Percentiles rank a stretch among this genome's conserved stretches.
Evolutionary conservation across 2,888 invertebrate genomes (phyloP).

Genomic region (Cantharis flavilabris): DNA sequence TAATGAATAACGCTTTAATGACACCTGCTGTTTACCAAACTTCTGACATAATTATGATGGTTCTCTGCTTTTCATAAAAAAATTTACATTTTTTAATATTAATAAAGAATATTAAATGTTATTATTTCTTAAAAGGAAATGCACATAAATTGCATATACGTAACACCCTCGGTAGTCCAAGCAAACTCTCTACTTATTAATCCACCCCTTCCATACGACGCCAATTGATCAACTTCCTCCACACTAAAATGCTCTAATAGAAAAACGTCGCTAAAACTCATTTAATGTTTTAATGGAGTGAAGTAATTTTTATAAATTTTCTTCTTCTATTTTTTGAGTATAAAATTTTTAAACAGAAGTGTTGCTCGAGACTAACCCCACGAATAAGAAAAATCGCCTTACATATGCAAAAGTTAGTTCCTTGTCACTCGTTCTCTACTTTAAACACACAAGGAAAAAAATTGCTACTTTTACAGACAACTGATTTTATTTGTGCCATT

Average conservation of each 20-base stretch:
- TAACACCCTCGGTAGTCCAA: background rate
- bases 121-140: background rate
- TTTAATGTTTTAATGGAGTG: background rate
- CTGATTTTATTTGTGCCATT: background rate
- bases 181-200: background rate
- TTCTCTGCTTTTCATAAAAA: background rate
- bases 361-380: background rate
- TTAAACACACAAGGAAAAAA: background rate
- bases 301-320: background rate
- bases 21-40: background rate
- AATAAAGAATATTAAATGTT: background rate
- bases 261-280: background rate
- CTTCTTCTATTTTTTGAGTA: background rate
- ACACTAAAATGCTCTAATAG: background rate
- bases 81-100: background rate
- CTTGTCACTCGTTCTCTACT: background rate
- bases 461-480: background rate
- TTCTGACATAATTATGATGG: background rate
- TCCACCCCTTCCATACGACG: background rate
- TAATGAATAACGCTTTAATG: background rate
- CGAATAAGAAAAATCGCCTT: background rate
- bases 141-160: background rate
- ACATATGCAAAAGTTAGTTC: background rate
- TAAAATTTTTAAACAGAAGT: background rate
- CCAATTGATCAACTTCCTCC: background rate